These are phyloP conservation scores for Drosophila ambigua DNA, from an alignment of 1,140 invertebrate species.

Conservation along the genomic window DNA sequence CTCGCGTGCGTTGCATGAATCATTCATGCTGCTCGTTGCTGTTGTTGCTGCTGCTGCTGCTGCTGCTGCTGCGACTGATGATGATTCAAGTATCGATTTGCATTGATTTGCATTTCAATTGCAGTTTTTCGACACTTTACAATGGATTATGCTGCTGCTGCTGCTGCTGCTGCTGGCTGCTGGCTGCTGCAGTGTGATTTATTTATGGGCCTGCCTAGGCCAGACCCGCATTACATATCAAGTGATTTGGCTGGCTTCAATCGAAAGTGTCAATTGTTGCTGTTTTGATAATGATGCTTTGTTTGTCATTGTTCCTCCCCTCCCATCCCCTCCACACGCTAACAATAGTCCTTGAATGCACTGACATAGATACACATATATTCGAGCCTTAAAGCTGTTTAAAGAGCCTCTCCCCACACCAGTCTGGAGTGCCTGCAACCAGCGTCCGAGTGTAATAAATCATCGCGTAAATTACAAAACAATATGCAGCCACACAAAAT, in stretches of 20 bases:
- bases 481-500: constrained; percentile 51
- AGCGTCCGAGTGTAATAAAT: constrained; percentile 52
- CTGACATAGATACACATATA: constrained; percentile 51
- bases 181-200: constrained; percentile 71
- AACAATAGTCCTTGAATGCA: constrained; percentile 56
- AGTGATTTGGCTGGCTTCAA: constrained; percentile 55
- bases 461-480: constrained; percentile 71
- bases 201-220: constrained; percentile 49
- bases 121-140: constrained; percentile 80
- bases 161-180: constrained; percentile 50
- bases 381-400: constrained; percentile 41
- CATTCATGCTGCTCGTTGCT: constrained; percentile 54
- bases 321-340: background rate
- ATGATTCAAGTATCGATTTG: constrained; percentile 81
- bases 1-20: constrained; percentile 77
- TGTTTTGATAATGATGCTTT: constrained; percentile 69
- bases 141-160: constrained; percentile 70
- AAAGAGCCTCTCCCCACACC: background rate
- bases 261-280: constrained; percentile 36
- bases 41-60: too few relatives aligned
- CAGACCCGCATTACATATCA: constrained; percentile 58
- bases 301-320: constrained; percentile 57
- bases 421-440: background rate
- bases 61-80: constrained; percentile 33
- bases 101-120: constrained; percentile 81